Percentiles rank a stretch among this genome's conserved stretches.
These are phyloP conservation scores for Melanotaenia parkinsoni DNA, from an alignment of 2,797 vertebrate species.

Conservation along the genomic window DNA sequence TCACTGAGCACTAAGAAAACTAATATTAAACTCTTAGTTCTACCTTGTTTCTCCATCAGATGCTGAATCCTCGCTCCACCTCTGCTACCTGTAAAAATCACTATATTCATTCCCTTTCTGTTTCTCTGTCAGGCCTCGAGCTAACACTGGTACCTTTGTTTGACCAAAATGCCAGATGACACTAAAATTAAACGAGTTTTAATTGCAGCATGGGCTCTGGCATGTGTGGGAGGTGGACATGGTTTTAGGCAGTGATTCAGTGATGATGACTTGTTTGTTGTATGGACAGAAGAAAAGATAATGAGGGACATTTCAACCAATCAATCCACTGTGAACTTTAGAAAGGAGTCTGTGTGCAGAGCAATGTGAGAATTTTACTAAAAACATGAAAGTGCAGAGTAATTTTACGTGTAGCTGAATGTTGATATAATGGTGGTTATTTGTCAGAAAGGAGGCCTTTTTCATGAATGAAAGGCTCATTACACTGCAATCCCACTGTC, in stretches of 20 bases:
- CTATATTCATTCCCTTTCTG: slow-evolving; percentile 50
- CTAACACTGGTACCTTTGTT: slow-evolving; percentile 80
- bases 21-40: neutral
- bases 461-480: neutral
- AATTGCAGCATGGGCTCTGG: slow-evolving; percentile 55
- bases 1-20: neutral
- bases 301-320: neutral
- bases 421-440: neutral
- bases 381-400: neutral
- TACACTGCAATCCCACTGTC: neutral
- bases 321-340: neutral
- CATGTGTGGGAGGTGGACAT: slow-evolving; percentile 47
- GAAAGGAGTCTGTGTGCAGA: neutral
- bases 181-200: slow-evolving; percentile 76
- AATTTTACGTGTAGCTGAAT: too few species aligned
- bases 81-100: slow-evolving; percentile 27
- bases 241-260: slow-evolving; percentile 47
- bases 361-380: neutral
- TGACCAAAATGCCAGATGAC: slow-evolving; percentile 65
- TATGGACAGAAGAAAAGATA: neutral
- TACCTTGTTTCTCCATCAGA: slow-evolving; percentile 19
- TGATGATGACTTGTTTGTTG: neutral
- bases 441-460: neutral
- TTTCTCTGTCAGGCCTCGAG: slow-evolving; percentile 44
- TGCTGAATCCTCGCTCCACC: slow-evolving; percentile 35